Evolutionary conservation across 2,888 invertebrate genomes (phyloP).

Genomic region (Mylabris sibirica): DNA sequence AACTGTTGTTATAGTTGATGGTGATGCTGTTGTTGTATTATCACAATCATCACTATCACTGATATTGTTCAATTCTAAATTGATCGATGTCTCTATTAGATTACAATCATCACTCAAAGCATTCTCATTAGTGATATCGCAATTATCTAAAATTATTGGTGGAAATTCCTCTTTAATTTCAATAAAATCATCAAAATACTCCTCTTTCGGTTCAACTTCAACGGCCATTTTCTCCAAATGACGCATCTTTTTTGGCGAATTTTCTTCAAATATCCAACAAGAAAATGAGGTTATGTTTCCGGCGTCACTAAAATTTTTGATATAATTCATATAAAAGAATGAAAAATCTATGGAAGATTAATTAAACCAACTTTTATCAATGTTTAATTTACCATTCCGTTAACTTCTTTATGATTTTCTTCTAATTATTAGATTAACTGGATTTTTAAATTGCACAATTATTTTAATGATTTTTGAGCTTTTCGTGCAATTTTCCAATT

Average conservation of each 20-base stretch:
- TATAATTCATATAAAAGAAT: no score
- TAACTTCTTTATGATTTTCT: no score
- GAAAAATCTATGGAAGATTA: no score
- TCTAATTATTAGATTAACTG: no score
- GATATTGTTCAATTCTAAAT: slow-evolving; percentile 39
- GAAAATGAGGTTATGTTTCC: neutral
- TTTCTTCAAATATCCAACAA: neutral
- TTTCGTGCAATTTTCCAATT: no score
- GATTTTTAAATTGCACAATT: no score
- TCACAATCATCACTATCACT: slow-evolving; percentile 43
- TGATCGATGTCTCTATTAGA: slow-evolving; percentile 34
- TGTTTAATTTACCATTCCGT: no score
- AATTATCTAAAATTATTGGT: slow-evolving; percentile 38
- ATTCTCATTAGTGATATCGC: slow-evolving; percentile 29
- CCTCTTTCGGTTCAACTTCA: slow-evolving; percentile 40
- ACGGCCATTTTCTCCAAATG: slow-evolving; percentile 21
- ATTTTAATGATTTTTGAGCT: no score
- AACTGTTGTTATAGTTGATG: neutral
- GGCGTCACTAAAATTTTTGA: neutral
- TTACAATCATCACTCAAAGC: slow-evolving; percentile 44
- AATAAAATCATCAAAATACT: slow-evolving; percentile 43
- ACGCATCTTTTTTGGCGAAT: slow-evolving; percentile 19
- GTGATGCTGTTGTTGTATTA: slow-evolving; percentile 16
- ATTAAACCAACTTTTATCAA: no score
- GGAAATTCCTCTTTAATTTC: slow-evolving; percentile 47